Evolutionary conservation across 2,113 vertebrate species (phyloP).

Genomic region (Microtus pennsylvanicus): DNA sequence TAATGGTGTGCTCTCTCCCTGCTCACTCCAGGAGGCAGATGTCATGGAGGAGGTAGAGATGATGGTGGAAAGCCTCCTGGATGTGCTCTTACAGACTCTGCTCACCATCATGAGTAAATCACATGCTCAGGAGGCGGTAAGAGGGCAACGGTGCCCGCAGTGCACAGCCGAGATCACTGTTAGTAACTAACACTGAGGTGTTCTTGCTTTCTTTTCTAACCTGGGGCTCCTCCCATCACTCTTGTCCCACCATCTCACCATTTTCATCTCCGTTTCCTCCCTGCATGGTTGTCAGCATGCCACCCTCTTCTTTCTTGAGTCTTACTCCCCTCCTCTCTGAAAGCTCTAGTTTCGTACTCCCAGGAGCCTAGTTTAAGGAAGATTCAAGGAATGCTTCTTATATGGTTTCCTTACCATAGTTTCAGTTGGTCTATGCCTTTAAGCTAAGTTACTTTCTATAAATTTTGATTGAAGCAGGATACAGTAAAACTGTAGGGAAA

Average conservation of each 20-base stretch:
- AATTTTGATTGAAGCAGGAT: not conserved
- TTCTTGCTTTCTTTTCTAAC: slow-evolving; percentile 88
- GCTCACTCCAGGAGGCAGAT: slow-evolving; percentile 91
- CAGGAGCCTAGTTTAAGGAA: slow-evolving; percentile 16
- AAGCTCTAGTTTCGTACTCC: not conserved
- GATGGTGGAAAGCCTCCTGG: slow-evolving; percentile 99
- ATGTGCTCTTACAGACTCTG: slow-evolving; percentile 98
- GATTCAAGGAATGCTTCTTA: slow-evolving; percentile 3
- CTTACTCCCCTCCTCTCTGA: not conserved
- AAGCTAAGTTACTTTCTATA: not conserved
- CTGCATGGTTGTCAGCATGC: slow-evolving; percentile 81
- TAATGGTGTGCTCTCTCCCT: slow-evolving; percentile 82
- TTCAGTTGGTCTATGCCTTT: slow-evolving; percentile 39
- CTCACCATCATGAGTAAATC: slow-evolving; percentile 99
- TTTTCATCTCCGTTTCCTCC: slow-evolving; percentile 78
- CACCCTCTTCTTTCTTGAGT: slow-evolving; percentile 38
- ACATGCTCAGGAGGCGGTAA: slow-evolving; percentile 99
- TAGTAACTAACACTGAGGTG: slow-evolving; percentile 99
- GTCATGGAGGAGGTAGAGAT: slow-evolving; percentile 99
- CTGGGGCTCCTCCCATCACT: slow-evolving; percentile 80
- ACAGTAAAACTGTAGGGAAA: not conserved
- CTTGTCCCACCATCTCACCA: slow-evolving; percentile 52
- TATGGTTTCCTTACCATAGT: slow-evolving; percentile 41
- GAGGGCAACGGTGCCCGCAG: slow-evolving; percentile 99
- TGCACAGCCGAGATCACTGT: slow-evolving; percentile 99